These are phyloP conservation scores for Augochlorella aurata DNA, from an alignment of 2,888 invertebrate species.

Conservation along the genomic window DNA sequence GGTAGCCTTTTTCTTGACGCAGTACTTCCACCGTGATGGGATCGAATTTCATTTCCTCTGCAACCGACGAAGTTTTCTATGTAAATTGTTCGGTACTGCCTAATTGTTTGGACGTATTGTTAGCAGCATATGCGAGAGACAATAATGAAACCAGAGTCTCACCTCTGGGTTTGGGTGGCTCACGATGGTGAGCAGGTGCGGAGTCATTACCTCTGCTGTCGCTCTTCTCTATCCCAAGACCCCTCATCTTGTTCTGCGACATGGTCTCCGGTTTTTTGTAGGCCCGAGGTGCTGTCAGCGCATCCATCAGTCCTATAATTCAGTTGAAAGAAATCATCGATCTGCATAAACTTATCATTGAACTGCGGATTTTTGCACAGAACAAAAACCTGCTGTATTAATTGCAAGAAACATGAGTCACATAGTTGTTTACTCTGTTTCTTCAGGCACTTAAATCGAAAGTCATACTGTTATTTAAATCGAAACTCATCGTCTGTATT, in stretches of 20 bases:
- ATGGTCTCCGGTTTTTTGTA: conserved; percentile 75
- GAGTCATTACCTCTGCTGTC: conserved; percentile 82
- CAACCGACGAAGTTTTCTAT: background rate
- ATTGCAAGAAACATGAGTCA: too few species aligned
- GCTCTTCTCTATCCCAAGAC: conserved; percentile 95
- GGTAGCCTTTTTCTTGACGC: conserved; percentile 93
- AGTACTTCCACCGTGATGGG: conserved; percentile 94
- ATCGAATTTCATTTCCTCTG: conserved; percentile 89
- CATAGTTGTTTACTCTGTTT: too few species aligned
- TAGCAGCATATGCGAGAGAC: background rate
- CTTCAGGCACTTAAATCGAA: too few species aligned
- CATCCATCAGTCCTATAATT: conserved; percentile 95
- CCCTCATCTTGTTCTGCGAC: conserved; percentile 93
- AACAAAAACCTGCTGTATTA: background rate
- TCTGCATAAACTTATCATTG: background rate
- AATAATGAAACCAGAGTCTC: background rate
- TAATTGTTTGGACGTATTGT: too few species aligned
- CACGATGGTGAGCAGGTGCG: conserved; percentile 72
- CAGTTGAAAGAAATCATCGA: background rate
- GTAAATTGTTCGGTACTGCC: too few species aligned
- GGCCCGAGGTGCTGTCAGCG: conserved; percentile 96
- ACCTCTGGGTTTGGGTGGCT: conserved; percentile 77
- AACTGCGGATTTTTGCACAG: too few species aligned
- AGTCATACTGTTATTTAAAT: too few species aligned
- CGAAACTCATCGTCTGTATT: too few species aligned